Evolutionary conservation across 92 coral and sea anemone species (phyloP).

Genomic region (Zoanthus sociatus): DNA sequence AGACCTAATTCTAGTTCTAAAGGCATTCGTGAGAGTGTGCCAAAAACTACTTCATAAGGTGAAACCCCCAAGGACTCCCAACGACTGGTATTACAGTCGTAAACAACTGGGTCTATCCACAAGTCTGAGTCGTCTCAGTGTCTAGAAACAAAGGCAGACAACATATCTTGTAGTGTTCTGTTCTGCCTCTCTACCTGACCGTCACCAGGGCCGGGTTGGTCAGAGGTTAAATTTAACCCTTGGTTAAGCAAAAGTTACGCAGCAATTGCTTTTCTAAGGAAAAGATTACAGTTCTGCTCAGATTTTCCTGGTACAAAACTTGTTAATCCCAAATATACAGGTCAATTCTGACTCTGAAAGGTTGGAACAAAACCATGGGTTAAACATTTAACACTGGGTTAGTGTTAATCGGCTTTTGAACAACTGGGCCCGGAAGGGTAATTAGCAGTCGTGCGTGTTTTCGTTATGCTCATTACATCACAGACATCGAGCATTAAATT

Average conservation of each 20-base stretch:
- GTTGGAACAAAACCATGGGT: no score
- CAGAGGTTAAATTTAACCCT: no score
- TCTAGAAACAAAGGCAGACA: slow-evolving; percentile 57
- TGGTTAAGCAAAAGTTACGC: no score
- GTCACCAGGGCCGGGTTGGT: slow-evolving; percentile 17
- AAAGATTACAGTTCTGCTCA: no score
- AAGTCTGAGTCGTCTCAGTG: slow-evolving; percentile 60
- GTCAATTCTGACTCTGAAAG: no score
- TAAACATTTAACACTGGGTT: no score
- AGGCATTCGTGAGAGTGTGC: slow-evolving; percentile 58
- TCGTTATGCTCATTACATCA: slow-evolving; percentile 60
- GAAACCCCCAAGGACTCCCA: slow-evolving; percentile 52
- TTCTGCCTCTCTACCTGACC: slow-evolving; percentile 68
- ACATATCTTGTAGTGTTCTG: slow-evolving; percentile 58
- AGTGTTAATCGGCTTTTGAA: no score
- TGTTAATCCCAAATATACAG: no score
- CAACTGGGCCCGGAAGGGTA: no score
- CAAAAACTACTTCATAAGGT: slow-evolving; percentile 63
- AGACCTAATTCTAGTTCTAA: slow-evolving; percentile 60
- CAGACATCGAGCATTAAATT: slow-evolving; percentile 57
- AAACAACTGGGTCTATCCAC: slow-evolving; percentile 33
- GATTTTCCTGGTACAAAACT: no score
- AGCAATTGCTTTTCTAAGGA: no score
- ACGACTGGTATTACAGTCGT: slow-evolving; percentile 61
- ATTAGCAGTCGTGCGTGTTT: slow-evolving; percentile 52